Conservation (phyloP, 2,113 vertebrate species). For the Dicerorhinus sumatrensis region DNA sequence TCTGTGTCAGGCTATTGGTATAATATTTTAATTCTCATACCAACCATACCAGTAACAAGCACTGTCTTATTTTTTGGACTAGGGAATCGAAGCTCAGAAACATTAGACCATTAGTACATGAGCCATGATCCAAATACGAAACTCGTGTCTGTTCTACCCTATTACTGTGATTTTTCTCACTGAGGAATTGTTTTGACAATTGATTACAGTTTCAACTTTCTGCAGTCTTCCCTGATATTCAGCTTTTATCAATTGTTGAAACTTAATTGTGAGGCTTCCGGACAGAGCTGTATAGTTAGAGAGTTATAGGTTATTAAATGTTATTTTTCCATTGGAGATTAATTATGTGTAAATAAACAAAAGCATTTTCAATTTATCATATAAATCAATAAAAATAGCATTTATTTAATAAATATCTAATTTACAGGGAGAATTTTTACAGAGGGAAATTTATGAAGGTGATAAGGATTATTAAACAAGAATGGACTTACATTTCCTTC, state of each 20-base stretch:
- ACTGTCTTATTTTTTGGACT: not conserved
- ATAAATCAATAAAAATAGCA: not conserved
- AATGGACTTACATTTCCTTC: not conserved
- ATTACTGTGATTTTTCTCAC: not conserved
- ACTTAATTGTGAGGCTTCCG: not conserved
- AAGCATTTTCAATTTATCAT: not conserved
- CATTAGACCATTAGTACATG: not conserved
- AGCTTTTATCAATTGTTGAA: not conserved
- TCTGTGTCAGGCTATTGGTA: not conserved
- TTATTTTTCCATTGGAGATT: not conserved
- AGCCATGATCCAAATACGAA: not conserved
- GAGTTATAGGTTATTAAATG: not conserved
- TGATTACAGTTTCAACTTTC: not conserved
- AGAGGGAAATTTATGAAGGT: not conserved
- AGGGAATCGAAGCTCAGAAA: not conserved
- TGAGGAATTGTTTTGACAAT: not conserved
- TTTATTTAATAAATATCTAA: not conserved
- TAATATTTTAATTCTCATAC: not conserved
- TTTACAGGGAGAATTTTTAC: not conserved
- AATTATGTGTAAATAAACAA: not conserved
- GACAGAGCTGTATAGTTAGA: not conserved
- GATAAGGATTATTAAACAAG: not conserved
- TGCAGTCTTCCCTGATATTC: not conserved
- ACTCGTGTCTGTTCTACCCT: not conserved
- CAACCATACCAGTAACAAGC: not conserved